Conservation (phyloP, 2,888 invertebrate genomes). For the Unio pictorum region DNA sequence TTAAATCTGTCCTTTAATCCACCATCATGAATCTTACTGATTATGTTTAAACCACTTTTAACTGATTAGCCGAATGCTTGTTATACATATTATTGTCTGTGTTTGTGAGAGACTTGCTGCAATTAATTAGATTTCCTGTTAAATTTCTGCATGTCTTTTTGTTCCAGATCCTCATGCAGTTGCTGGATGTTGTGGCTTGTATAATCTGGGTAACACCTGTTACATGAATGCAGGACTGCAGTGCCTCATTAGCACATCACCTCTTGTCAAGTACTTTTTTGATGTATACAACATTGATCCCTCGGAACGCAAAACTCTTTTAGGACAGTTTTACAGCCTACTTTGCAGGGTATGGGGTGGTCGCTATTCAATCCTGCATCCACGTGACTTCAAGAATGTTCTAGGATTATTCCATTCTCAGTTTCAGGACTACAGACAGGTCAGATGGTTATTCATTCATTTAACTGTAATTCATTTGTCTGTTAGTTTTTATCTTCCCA, state of each 20-base stretch:
- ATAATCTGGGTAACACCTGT: conserved; percentile 90
- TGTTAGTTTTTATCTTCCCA: too few relatives aligned
- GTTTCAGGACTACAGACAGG: conserved; percentile 79
- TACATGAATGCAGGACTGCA: conserved; percentile 92
- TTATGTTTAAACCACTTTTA: too few relatives aligned
- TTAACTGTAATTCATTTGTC: not conserved
- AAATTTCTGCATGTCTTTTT: conserved; percentile 1
- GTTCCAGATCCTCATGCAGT: conserved; percentile 50
- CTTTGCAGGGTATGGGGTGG: conserved; percentile 77
- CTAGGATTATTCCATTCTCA: conserved; percentile 77
- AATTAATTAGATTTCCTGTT: too few relatives aligned
- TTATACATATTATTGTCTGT: too few relatives aligned
- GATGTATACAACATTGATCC: conserved; percentile 46
- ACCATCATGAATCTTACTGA: too few relatives aligned
- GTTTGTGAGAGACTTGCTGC: too few relatives aligned
- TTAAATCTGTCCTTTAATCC: too few relatives aligned
- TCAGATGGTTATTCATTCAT: conserved; percentile 39
- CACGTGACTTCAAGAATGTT: conserved; percentile 76
- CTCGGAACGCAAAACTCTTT: conserved; percentile 66
- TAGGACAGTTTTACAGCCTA: conserved; percentile 75
- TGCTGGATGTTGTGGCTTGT: conserved; percentile 79
- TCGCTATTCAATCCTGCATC: conserved; percentile 74
- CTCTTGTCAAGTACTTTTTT: conserved; percentile 75
- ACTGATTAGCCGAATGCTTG: too few relatives aligned
- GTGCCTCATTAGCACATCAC: conserved; percentile 82